These are phyloP conservation scores for Ceuthmochares aereus DNA, from an alignment of 2,113 vertebrate species.

Conservation along the genomic window DNA sequence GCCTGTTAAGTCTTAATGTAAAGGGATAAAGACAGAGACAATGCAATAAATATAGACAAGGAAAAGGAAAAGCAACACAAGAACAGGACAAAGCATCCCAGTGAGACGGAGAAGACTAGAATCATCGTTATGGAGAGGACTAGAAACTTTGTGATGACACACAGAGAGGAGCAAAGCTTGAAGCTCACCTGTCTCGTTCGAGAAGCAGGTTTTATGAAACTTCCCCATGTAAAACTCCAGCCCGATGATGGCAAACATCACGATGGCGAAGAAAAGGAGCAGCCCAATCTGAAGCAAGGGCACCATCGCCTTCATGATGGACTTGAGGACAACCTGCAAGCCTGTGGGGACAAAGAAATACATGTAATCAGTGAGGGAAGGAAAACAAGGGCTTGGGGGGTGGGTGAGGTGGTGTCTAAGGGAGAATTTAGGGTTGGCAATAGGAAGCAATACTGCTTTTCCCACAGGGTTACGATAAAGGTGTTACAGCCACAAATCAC, in stretches of 20 bases:
- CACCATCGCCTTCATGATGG: constrained; percentile 99
- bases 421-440: neutral
- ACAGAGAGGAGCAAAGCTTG: rapidly evolving
- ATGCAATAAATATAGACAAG: rapidly evolving
- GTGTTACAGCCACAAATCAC: neutral
- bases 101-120: neutral
- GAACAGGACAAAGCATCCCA: rapidly evolving
- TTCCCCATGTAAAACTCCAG: constrained; percentile 98
- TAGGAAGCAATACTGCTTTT: neutral
- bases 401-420: neutral
- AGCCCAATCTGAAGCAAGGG: constrained; percentile 95
- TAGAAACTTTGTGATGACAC: rapidly evolving
- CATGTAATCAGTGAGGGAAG: neutral
- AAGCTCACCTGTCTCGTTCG: constrained; percentile 84
- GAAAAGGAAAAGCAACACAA: neutral
- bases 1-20: neutral
- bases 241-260: constrained; percentile 98
- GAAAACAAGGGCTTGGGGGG: neutral
- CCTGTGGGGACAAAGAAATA: constrained; percentile 71
- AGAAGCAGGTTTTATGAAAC: constrained; percentile 94
- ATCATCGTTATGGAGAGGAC: rapidly evolving
- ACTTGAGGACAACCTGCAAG: constrained; percentile 96
- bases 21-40: neutral
- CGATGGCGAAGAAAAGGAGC: constrained; percentile 96
- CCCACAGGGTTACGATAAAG: neutral